These are phyloP conservation scores for Gallirallus australis DNA, from an alignment of 2,797 vertebrate species.

Conservation along the genomic window DNA sequence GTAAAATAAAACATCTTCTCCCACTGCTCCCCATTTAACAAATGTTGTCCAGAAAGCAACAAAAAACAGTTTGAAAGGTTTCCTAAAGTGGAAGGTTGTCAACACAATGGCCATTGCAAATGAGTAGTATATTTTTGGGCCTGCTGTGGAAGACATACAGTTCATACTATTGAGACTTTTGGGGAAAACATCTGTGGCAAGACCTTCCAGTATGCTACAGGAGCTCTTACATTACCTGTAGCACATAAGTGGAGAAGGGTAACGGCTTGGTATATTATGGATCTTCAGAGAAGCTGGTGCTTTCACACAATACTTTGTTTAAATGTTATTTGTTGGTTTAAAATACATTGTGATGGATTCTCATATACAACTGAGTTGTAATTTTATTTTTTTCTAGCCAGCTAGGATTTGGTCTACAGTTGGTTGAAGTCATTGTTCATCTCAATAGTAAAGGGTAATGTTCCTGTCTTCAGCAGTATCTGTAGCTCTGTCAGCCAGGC, in stretches of 20 bases:
- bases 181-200: background rate
- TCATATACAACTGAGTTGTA: background rate
- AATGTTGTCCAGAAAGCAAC: slow-evolving; percentile 50
- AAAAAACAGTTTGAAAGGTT: slow-evolving; percentile 71
- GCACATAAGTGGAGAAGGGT: background rate
- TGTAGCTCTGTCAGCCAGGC: background rate
- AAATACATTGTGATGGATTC: background rate
- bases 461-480: background rate
- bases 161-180: slow-evolving; percentile 28
- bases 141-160: slow-evolving; percentile 47
- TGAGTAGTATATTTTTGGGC: slow-evolving; percentile 50
- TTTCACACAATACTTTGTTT: background rate
- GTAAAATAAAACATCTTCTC: background rate
- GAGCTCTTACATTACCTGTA: slow-evolving; percentile 2
- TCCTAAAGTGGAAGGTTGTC: slow-evolving; percentile 40
- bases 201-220: slow-evolving; percentile 6
- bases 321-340: background rate
- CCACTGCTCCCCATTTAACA: background rate
- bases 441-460: background rate
- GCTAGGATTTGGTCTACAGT: background rate
- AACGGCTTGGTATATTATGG: background rate
- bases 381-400: background rate
- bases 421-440: background rate
- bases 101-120: slow-evolving; percentile 52
- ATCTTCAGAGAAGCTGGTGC: background rate